A percentile compares a stretch with the other conserved stretches of the same genome.
These are phyloP conservation scores for Lucifuga dentata DNA, from an alignment of 2,113 vertebrate species.

Conservation along the genomic window DNA sequence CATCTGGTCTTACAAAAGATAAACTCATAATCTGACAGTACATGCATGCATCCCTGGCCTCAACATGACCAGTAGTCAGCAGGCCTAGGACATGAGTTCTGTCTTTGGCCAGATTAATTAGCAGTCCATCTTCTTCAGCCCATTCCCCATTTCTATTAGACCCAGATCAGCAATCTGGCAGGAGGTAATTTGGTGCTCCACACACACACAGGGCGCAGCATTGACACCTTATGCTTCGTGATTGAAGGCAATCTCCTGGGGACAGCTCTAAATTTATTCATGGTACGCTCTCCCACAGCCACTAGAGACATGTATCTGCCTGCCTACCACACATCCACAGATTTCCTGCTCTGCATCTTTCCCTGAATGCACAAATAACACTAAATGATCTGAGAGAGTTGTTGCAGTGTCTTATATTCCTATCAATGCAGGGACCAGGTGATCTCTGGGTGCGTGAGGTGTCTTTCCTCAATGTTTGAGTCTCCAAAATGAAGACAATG, in stretches of 20 bases:
- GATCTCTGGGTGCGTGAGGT: conserved; percentile 40
- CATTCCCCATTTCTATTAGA: conserved; percentile 74
- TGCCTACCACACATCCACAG: conserved; percentile 69
- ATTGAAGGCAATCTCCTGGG: conserved; percentile 85
- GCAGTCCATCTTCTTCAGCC: conserved; percentile 64
- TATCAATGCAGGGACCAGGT: conserved; percentile 46
- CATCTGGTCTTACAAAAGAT: neutral
- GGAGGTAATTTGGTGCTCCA: conserved; percentile 80
- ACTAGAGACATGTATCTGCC: conserved; percentile 77
- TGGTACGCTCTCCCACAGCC: conserved; percentile 75
- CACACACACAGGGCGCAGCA: conserved; percentile 76
- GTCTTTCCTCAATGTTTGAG: conserved; percentile 8
- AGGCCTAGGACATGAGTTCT: conserved; percentile 67
- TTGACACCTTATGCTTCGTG: conserved; percentile 85
- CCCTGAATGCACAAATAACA: conserved; percentile 79
- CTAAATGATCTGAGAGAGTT: conserved; percentile 76
- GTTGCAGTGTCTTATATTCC: conserved; percentile 62
- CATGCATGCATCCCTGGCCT: conserved; percentile 28
- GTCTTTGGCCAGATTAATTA: conserved; percentile 80
- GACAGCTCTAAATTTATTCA: conserved; percentile 84
- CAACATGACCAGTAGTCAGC: conserved; percentile 54
- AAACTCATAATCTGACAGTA: conserved; percentile 3
- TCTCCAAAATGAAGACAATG: conserved; percentile 54
- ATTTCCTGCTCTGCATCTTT: conserved; percentile 76
- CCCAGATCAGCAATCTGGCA: conserved; percentile 76